Evolutionary conservation across 2,113 vertebrate species (phyloP).

Genomic region (Sprattus sprattus): DNA sequence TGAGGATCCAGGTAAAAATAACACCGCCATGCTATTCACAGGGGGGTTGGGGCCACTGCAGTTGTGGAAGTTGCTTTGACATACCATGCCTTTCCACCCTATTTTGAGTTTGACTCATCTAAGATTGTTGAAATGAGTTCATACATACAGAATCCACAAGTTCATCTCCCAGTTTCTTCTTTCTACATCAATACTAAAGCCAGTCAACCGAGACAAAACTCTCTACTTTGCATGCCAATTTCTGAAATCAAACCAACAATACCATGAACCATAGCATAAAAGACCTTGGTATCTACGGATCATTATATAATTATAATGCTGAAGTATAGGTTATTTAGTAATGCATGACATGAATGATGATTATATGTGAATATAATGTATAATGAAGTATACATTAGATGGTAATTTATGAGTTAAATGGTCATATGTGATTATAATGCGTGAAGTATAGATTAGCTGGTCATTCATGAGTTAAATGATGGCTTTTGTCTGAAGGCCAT

Average conservation of each 20-base stretch:
- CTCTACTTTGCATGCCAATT: too few relatives aligned
- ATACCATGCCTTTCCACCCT: background rate
- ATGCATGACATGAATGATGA: background rate
- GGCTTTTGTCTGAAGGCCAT: conserved; percentile 37
- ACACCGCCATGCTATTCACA: background rate
- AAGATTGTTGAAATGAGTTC: background rate
- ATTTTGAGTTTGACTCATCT: background rate
- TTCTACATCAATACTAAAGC: background rate
- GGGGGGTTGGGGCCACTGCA: background rate
- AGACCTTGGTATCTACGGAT: background rate
- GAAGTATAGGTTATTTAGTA: background rate
- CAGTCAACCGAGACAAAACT: background rate
- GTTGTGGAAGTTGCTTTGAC: background rate
- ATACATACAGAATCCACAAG: too few relatives aligned
- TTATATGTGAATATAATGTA: background rate
- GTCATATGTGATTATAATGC: conserved; percentile 5
- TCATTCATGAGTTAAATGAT: background rate
- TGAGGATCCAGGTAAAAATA: background rate
- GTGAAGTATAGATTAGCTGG: background rate
- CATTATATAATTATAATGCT: background rate
- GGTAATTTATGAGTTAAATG: background rate
- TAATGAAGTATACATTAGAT: background rate
- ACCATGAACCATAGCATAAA: background rate
- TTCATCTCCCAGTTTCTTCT: too few relatives aligned
- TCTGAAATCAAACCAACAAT: background rate